Evolutionary conservation across 2,888 invertebrate genomes (phyloP).

Genomic region (Escarpia spicata): DNA sequence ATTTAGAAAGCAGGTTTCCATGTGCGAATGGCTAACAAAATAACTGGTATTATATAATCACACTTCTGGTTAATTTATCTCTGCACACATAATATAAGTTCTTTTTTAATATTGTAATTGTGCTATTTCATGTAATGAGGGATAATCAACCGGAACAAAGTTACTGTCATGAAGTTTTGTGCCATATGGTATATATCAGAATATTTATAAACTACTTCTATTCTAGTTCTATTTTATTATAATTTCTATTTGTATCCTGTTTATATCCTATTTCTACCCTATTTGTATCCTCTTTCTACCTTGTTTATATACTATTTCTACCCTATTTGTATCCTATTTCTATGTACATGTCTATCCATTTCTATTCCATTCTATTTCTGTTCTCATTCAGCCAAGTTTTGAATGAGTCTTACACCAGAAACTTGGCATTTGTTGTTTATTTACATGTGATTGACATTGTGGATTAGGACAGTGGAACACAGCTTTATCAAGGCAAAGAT

Average conservation of each 20-base stretch:
- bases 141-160: neutral
- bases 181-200: neutral
- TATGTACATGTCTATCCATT: too few species aligned
- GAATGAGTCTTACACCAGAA: neutral
- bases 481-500: neutral
- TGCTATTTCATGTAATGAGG: neutral
- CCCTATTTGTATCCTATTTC: too few species aligned
- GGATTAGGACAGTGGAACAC: neutral
- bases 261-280: too few species aligned
- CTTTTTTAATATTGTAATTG: neutral
- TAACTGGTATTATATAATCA: neutral
- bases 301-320: too few species aligned
- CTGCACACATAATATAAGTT: neutral
- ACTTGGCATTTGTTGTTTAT: neutral
- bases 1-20: neutral
- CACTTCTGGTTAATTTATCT: neutral
- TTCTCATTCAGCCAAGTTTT: neutral
- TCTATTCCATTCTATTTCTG: neutral
- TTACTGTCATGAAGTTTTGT: neutral
- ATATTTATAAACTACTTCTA: too few species aligned
- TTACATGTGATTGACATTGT: neutral
- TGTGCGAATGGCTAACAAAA: neutral
- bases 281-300: too few species aligned
- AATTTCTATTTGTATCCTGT: too few species aligned
- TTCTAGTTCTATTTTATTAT: too few species aligned